phyloP scores from a whole-genome alignment of 2,797 vertebrate genomes.

The Steatocranus sp. region DNA sequence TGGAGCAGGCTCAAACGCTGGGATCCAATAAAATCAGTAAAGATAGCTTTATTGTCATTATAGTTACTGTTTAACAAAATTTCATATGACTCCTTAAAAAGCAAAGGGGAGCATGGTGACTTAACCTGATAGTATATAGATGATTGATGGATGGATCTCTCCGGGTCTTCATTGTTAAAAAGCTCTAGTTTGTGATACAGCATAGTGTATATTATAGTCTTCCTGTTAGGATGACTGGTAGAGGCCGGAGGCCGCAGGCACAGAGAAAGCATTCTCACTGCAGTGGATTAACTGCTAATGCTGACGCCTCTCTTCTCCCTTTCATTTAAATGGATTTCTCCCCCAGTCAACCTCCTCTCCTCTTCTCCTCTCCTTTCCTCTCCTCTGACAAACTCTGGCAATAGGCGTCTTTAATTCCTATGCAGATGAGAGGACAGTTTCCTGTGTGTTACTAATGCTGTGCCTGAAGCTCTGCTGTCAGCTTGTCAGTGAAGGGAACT shows the following conservation, averaged over 20 bases:
- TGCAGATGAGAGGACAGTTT: slow-evolving; percentile 48
- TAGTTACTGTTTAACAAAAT: background rate
- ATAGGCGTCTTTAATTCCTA: slow-evolving; percentile 31
- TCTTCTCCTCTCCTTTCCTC: background rate
- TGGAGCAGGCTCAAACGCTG: background rate
- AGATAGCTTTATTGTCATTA: background rate
- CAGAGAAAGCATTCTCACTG: slow-evolving; percentile 65
- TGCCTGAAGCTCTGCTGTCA: slow-evolving; percentile 44
- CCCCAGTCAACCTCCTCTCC: slow-evolving; percentile 30
- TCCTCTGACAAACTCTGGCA: slow-evolving; percentile 1
- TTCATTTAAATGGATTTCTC: slow-evolving; percentile 71
- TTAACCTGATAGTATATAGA: background rate
- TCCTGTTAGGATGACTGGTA: slow-evolving; percentile 42
- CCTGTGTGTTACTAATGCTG: slow-evolving; percentile 50
- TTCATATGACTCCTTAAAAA: background rate
- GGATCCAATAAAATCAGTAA: background rate
- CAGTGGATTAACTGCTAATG: slow-evolving; percentile 73
- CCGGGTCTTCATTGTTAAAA: background rate
- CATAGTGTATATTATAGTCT: slow-evolving; percentile 34
- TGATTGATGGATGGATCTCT: background rate
- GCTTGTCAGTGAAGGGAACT: slow-evolving; percentile 28
- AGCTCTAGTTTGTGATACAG: slow-evolving; percentile 19
- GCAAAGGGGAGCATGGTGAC: background rate
- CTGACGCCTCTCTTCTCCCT: slow-evolving; percentile 68
- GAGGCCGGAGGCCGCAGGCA: slow-evolving; percentile 59